Conservation (phyloP, 2,797 vertebrate genomes). For the Argya squamiceps region DNA sequence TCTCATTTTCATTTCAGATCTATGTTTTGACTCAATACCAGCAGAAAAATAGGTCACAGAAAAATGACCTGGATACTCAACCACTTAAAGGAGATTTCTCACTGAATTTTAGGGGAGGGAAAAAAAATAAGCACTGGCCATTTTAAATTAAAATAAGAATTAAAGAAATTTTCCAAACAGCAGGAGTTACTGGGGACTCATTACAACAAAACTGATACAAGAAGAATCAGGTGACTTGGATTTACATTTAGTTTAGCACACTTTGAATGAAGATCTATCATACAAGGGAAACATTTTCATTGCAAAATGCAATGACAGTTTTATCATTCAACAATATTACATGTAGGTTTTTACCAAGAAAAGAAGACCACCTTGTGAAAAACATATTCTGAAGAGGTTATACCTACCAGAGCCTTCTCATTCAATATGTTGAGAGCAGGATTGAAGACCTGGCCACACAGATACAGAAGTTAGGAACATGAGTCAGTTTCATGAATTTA, state of each 20-base stretch:
- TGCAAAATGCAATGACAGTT: background rate
- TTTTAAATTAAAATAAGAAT: background rate
- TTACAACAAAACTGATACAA: background rate
- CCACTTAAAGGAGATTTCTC: background rate
- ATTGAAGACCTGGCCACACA: background rate
- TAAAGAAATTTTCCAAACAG: background rate
- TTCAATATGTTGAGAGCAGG: background rate
- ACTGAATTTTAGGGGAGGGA: background rate
- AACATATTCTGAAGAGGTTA: background rate
- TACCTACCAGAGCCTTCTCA: background rate
- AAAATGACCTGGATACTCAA: background rate
- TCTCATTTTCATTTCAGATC: constrained; percentile 29
- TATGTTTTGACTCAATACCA: constrained; percentile 13
- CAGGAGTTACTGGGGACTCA: background rate
- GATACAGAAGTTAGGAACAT: background rate
- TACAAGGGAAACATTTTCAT: background rate
- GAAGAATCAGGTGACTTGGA: background rate
- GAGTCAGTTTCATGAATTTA: background rate
- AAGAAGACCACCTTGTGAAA: background rate
- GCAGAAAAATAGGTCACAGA: constrained; percentile 12
- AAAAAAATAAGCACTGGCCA: background rate
- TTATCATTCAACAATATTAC: background rate
- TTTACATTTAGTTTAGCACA: background rate
- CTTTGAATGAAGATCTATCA: background rate
- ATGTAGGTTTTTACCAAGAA: background rate